Percentiles rank a stretch among this genome's conserved stretches.
Evolutionary conservation across 1,140 invertebrate species (phyloP).

Genomic region (Eufriesea mexicana): DNA sequence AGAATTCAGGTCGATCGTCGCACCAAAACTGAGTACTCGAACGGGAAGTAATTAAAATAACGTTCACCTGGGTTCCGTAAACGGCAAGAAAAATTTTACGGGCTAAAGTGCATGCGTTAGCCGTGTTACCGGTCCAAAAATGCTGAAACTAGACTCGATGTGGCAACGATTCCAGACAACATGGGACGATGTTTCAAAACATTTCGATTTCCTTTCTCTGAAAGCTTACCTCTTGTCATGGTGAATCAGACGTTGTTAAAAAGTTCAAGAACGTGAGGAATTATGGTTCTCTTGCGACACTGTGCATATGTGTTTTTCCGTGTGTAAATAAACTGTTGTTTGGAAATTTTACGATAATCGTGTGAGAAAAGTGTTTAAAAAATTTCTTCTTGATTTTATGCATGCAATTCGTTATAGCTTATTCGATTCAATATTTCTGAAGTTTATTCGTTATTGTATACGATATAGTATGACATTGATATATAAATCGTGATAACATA

Average conservation of each 20-base stretch:
- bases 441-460: no score
- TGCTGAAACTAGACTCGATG: constrained; percentile 5
- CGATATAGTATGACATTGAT: no score
- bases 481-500: no score
- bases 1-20: constrained; percentile 43
- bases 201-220: constrained; percentile 5
- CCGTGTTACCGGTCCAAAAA: not conserved
- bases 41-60: constrained; percentile 54
- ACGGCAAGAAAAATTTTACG: constrained; percentile 22
- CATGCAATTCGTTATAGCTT: no score
- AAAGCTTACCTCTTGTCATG: not conserved
- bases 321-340: not conserved
- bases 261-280: not conserved
- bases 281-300: not conserved
- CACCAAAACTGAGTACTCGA: constrained; percentile 1
- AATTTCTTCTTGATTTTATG: not conserved
- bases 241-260: not conserved
- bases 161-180: not conserved
- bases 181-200: not conserved
- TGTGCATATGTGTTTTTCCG: not conserved
- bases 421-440: no score
- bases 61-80: constrained; percentile 14
- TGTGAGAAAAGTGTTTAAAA: not conserved
- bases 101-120: not conserved
- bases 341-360: not conserved